phyloP scores from a whole-genome alignment of 2,888 invertebrate species.

The Coecobrya sp. region DNA sequence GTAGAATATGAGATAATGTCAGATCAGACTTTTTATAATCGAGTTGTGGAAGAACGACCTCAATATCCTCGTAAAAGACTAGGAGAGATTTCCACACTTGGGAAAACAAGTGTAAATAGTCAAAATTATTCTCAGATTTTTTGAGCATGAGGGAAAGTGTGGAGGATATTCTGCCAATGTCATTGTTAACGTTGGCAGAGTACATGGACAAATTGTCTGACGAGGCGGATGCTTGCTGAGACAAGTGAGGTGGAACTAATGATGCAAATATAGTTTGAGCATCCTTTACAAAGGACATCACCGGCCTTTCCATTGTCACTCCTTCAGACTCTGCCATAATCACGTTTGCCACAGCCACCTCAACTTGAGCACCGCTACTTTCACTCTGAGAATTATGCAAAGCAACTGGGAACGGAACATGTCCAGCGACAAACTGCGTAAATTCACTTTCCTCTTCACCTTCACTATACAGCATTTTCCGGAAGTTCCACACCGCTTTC shows the following conservation, averaged over 20 bases:
- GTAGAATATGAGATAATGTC: slow-evolving; percentile 68
- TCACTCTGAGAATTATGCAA: neutral
- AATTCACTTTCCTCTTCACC: slow-evolving; percentile 79
- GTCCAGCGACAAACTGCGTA: slow-evolving; percentile 66
- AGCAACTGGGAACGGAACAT: slow-evolving; percentile 60
- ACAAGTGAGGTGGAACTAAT: slow-evolving; percentile 14
- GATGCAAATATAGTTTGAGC: slow-evolving; percentile 1
- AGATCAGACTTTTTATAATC: slow-evolving; percentile 76
- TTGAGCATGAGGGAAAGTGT: slow-evolving; percentile 45
- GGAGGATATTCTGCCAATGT: slow-evolving; percentile 38
- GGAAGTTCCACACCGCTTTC: slow-evolving; percentile 49
- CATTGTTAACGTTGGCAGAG: neutral
- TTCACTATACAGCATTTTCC: slow-evolving; percentile 63
- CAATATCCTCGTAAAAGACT: slow-evolving; percentile 68
- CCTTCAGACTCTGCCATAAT: neutral
- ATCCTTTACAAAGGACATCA: slow-evolving; percentile 34
- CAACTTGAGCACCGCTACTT: neutral
- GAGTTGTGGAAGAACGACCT: slow-evolving; percentile 47
- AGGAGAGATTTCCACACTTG: slow-evolving; percentile 59
- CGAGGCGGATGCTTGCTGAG: neutral
- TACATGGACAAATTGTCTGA: slow-evolving; percentile 48
- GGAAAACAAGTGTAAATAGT: slow-evolving; percentile 35
- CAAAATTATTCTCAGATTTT: slow-evolving; percentile 16
- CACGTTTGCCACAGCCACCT: neutral
- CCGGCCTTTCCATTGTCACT: slow-evolving; percentile 40